phyloP scores from a whole-genome alignment of 2,888 invertebrate genomes.

The Chaitophorus viminalis region DNA sequence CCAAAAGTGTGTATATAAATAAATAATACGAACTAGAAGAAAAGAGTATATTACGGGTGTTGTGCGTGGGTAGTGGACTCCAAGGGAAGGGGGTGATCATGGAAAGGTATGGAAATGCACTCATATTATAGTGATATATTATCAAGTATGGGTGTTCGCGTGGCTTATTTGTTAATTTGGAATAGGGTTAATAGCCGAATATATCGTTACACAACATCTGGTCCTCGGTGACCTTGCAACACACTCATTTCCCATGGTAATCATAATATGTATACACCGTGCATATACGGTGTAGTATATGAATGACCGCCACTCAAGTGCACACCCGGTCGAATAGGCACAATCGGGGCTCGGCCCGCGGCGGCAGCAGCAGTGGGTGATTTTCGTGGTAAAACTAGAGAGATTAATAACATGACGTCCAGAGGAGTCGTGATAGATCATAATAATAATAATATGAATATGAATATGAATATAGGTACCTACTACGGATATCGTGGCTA shows the following conservation, averaged over 20 bases:
- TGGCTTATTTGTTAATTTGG: slow-evolving; percentile 58
- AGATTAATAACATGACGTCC: slow-evolving; percentile 11
- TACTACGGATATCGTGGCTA: not conserved
- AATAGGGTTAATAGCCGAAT: slow-evolving; percentile 60
- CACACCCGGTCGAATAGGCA: slow-evolving; percentile 38
- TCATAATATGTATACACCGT: slow-evolving; percentile 14
- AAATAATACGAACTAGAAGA: slow-evolving; percentile 18
- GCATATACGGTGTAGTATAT: not conserved
- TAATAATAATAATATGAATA: not conserved
- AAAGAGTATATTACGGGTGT: not conserved
- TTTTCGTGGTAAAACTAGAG: slow-evolving; percentile 1
- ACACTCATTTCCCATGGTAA: slow-evolving; percentile 57
- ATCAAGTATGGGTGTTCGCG: slow-evolving; percentile 39
- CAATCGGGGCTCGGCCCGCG: slow-evolving; percentile 4
- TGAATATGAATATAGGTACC: not conserved
- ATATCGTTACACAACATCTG: slow-evolving; percentile 61
- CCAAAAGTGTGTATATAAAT: slow-evolving; percentile 25
- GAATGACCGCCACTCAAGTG: slow-evolving; percentile 54
- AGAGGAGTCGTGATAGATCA: slow-evolving; percentile 10
- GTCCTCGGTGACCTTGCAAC: slow-evolving; percentile 60
- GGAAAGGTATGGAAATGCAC: not conserved
- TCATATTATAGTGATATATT: not conserved
- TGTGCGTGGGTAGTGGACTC: not conserved
- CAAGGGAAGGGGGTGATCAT: not conserved
- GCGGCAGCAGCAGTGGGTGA: not conserved